Base-by-base conservation (phyloP, 1,140 invertebrate genomes). In the Chionoecetes opilio region DNA sequence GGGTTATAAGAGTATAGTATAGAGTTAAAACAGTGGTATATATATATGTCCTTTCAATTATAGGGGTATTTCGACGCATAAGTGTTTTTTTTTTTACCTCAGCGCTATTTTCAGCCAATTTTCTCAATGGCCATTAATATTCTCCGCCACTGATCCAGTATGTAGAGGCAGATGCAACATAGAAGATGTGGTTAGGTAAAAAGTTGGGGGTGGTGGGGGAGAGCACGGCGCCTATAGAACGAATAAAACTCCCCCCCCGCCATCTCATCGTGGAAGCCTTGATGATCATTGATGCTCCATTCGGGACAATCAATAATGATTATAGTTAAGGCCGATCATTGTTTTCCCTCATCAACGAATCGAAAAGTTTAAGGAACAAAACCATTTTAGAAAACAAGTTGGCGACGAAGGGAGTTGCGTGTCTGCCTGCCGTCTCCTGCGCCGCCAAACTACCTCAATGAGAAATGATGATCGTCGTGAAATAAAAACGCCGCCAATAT, bases 261-360 rank as follows among this genome's bases (percentile, higher is more conserved):
- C 63, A 26, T 6, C 21, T n/a, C n/a, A 17, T 75, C 63, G 21
- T 26, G 21, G 6, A 75, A 5, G 63, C 63, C 63, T 75, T 75
- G 63, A 75, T 75, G 63, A 75, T 75, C 26, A 75, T 75, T 75
- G n/a, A 75, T 75, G 63, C 63, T 75, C 63, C 63, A n/a, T 75
- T 75, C 63, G 63, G 63, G 63, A 75, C 63, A 75, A n/a, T 75
- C 63, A 75, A n/a, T 75, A 75, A 75, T n/a, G 63, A 75, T 75
- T 26, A 75, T n/a, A 75, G 63, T 75, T 75, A n/a, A 26, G 63
- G 63, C 63, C 63, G 63, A 75, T 75, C 63, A 75, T 75, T 75
- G 63, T 75, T 75, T 75, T 75, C 21, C 21, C 63, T 75, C 63
- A 75, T 75, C 63, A 75, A 75, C 21, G 63, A 26, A n/a, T 75